A percentile compares a stretch with the other conserved stretches of the same genome.
phyloP scores from a whole-genome alignment of 2,888 invertebrate species.

The Anarsia innoxiella region DNA sequence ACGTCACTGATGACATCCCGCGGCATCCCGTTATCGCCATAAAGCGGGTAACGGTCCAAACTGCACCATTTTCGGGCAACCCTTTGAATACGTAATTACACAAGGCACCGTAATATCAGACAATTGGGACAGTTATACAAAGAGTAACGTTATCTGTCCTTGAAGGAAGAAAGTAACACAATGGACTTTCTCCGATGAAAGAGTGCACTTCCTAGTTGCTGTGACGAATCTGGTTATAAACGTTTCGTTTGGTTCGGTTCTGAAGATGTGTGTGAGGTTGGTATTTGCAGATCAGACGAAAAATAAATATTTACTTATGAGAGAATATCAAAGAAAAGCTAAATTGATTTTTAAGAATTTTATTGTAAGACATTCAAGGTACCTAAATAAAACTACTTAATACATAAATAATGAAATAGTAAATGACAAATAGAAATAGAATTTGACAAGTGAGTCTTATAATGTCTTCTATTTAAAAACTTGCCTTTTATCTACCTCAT shows the following conservation, averaged over 20 bases:
- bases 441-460: too few relatives aligned
- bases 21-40: constrained; percentile 50
- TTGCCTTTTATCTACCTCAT: too few relatives aligned
- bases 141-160: constrained; percentile 52
- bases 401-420: too few relatives aligned
- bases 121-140: constrained; percentile 52
- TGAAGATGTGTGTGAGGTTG: too few relatives aligned
- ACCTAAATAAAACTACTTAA: too few relatives aligned
- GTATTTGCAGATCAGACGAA: too few relatives aligned
- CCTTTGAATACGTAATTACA: constrained; percentile 68
- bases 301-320: too few relatives aligned
- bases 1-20: constrained; percentile 35
- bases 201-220: constrained; percentile 52
- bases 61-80: constrained; percentile 64
- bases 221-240: constrained; percentile 53
- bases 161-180: constrained; percentile 53
- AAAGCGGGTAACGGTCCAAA: constrained; percentile 51
- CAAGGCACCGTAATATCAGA: constrained; percentile 57
- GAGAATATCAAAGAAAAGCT: too few relatives aligned
- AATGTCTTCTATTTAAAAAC: too few relatives aligned
- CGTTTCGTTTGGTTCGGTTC: constrained; percentile 24
- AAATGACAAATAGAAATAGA: too few relatives aligned
- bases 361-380: too few relatives aligned
- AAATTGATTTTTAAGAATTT: too few relatives aligned
- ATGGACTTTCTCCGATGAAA: constrained; percentile 62